Evolutionary conservation across 2,113 vertebrate genomes (phyloP), one percentile per base, ranked within the genome.

Genomic region (Mus spicilegus): DNA sequence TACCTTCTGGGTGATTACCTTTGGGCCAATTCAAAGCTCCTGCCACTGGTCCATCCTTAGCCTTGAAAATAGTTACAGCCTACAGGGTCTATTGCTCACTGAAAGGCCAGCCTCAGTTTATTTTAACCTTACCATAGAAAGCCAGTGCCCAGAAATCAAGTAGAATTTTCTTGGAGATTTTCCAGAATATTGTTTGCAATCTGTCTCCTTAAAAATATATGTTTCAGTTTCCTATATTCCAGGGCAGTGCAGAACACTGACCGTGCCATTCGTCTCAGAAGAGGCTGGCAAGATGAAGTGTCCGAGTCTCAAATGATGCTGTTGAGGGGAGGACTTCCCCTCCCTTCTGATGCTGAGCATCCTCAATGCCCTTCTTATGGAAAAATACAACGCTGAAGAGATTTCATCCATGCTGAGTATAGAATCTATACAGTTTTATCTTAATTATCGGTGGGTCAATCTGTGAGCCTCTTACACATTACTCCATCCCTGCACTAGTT

Each of bases 401-500:
- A 11, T 33, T 14, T 17, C 11, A 13, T 14, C 58, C 36, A 9
- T 58, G 26, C 7, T 51, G 22, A 63, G 51, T 26, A 20, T 0
- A 80, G 46, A 49, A n/a, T 84, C 54, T 77, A 5, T 5, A 54
- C 10, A 17, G 14, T 61, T 77, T 70, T 67, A 17, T 56, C 89
- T 54, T 39, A 58, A 42, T 36, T 69, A 13, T 87, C 19, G 86
- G 9, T 26, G 33, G 9, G 63, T 46, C 22, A 4, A 3, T 3
- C 39, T 39, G 6, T 30, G 39, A 61, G 49, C 51, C 22, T 10
- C 24, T 86, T 72, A 30, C 46, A 73, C 1, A 33, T 0, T 5
- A 6, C 17, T 3, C 0, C 7, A 19, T 22, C n/a, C 2, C 1
- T 65, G 4, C 20, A 5, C 58, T 61, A 19, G 58, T 61, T 61